These are phyloP conservation scores for Lepidocyrtoides sp. DNA, from an alignment of 2,888 invertebrate genomes.

Conservation along the genomic window DNA sequence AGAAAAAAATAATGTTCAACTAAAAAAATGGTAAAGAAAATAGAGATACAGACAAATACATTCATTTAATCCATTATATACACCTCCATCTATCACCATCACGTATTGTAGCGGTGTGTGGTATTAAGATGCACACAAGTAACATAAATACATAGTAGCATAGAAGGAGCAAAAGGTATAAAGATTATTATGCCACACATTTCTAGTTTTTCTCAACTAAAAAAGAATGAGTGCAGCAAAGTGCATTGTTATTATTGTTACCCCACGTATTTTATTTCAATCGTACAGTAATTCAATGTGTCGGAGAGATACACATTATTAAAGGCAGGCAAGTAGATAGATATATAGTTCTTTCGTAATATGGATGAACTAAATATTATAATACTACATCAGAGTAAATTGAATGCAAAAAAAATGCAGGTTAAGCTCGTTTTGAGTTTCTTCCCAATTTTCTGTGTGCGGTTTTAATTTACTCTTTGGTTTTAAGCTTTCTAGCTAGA, in stretches of 20 bases:
- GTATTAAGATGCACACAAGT: background rate
- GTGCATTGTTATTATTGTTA: slow-evolving; percentile 37
- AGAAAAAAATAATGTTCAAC: slow-evolving; percentile 36
- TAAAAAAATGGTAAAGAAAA: background rate
- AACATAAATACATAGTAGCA: background rate
- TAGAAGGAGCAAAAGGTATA: background rate
- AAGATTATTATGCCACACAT: slow-evolving; percentile 35
- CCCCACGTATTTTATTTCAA: background rate
- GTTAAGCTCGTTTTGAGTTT: slow-evolving; percentile 43
- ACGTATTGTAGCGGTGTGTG: background rate
- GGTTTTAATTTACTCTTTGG: slow-evolving; percentile 40
- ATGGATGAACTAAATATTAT: slow-evolving; percentile 26
- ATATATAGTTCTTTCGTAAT: slow-evolving; percentile 20
- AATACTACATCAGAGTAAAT: background rate
- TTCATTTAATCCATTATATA: background rate
- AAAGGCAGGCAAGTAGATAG: too few relatives aligned
- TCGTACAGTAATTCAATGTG: background rate
- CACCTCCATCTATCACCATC: background rate
- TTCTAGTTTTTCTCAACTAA: background rate
- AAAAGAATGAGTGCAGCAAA: slow-evolving; percentile 34
- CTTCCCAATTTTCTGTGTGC: background rate
- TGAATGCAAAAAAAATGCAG: slow-evolving; percentile 59
- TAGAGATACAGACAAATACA: background rate
- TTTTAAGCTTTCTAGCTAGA: background rate
- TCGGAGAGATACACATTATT: background rate